Conservation (phyloP, 2,113 vertebrate species). For the Strix aluco region DNA sequence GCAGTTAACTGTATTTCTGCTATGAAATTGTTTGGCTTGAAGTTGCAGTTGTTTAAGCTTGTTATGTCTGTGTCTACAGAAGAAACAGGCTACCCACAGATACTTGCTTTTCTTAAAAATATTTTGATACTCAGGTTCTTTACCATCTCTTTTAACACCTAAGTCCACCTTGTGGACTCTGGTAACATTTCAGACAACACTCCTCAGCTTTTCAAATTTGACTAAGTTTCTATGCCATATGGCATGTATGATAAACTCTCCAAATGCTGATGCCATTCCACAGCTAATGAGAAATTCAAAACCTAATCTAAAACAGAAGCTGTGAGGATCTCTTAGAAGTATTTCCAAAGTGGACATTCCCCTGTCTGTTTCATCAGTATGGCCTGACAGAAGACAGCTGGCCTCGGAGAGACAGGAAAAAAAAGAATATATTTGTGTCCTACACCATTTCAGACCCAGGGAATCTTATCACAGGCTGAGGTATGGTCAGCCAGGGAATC, state of each 20-base stretch:
- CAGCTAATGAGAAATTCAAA: constrained; percentile 36
- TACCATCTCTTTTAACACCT: neutral
- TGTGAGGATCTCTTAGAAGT: constrained; percentile 26
- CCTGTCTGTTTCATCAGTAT: neutral
- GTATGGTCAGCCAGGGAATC: neutral
- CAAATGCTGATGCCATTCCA: neutral
- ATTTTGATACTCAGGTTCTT: neutral
- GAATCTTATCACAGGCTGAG: neutral
- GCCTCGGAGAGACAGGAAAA: neutral
- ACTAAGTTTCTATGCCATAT: neutral
- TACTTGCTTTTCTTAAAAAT: neutral
- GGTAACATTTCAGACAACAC: neutral
- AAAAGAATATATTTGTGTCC: neutral
- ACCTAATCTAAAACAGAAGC: constrained; percentile 37
- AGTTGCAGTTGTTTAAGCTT: neutral
- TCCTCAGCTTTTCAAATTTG: neutral
- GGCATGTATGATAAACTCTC: neutral
- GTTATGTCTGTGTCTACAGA: neutral
- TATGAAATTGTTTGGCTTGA: neutral
- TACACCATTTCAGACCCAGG: neutral
- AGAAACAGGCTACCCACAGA: neutral
- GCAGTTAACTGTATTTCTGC: neutral
- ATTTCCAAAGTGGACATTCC: constrained; percentile 36
- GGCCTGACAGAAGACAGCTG: neutral
- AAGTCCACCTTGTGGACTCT: neutral